Percentiles rank a stretch among this genome's conserved stretches.
phyloP scores from a whole-genome alignment of 2,113 vertebrate species.

The Balaeniceps rex region DNA sequence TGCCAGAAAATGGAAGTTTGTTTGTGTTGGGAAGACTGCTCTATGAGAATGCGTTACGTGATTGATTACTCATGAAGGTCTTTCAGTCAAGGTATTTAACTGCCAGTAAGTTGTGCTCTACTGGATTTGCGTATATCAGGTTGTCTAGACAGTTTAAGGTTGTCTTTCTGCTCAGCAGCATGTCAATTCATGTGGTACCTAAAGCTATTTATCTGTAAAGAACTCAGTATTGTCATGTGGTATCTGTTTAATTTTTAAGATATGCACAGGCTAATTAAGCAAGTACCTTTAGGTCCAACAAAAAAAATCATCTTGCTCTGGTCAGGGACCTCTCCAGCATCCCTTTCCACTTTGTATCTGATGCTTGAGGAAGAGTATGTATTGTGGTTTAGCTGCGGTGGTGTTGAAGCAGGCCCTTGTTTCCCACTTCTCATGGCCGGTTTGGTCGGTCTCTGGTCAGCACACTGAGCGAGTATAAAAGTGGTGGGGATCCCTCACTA shows the following conservation, averaged over 20 bases:
- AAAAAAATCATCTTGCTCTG: not conserved
- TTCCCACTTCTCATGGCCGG: not conserved
- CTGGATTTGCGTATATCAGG: not conserved
- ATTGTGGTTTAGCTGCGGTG: not conserved
- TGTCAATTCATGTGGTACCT: not conserved
- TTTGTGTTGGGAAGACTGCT: not conserved
- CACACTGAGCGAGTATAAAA: rapidly evolving
- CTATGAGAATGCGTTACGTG: not conserved
- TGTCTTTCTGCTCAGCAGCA: not conserved
- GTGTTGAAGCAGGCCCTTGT: not conserved
- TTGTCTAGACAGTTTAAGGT: not conserved
- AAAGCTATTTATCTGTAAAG: not conserved
- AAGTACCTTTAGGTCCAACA: not conserved
- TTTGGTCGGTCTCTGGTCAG: no score
- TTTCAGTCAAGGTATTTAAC: not conserved
- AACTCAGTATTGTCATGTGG: not conserved
- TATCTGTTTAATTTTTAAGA: not conserved
- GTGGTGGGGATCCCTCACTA: not conserved
- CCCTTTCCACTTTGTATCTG: not conserved
- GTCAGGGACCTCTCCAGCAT: not conserved
- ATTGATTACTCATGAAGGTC: not conserved
- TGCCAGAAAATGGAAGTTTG: not conserved
- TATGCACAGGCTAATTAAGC: rapidly evolving
- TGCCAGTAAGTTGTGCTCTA: not conserved
- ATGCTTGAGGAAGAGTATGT: not conserved